phyloP scores from a whole-genome alignment of 2,888 invertebrate species.

The Helleia helle region DNA sequence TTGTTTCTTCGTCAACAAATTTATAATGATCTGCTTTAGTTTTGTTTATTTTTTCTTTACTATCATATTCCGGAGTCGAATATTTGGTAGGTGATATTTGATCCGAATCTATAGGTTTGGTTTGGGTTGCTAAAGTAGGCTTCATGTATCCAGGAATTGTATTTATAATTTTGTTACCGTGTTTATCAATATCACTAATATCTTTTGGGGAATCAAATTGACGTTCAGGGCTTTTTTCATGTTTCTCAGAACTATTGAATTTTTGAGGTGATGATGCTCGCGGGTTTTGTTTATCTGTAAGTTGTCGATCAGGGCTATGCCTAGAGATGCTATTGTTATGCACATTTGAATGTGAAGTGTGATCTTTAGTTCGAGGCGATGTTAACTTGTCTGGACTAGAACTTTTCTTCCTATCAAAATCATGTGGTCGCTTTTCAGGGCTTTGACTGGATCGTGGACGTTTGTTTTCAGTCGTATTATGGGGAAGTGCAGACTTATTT shows the following conservation, averaged over 20 bases:
- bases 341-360: slow-evolving; percentile 4
- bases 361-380: slow-evolving; percentile 15
- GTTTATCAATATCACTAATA: slow-evolving; percentile 14
- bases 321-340: background rate
- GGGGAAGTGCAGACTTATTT: slow-evolving; percentile 39
- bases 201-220: slow-evolving; percentile 15
- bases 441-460: slow-evolving; percentile 38
- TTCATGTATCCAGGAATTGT: slow-evolving; percentile 42
- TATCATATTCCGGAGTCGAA: no score
- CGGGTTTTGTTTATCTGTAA: background rate
- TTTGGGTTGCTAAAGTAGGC: slow-evolving; percentile 34
- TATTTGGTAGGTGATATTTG: no score
- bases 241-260: slow-evolving; percentile 8
- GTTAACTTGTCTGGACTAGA: slow-evolving; percentile 31
- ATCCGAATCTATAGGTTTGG: slow-evolving; percentile 19
- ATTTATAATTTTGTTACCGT: slow-evolving; percentile 26
- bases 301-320: background rate
- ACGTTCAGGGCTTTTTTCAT: slow-evolving; percentile 30
- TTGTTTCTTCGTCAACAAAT: slow-evolving; percentile 59
- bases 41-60: slow-evolving; percentile 22
- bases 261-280: background rate
- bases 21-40: slow-evolving; percentile 46
- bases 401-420: slow-evolving; percentile 25
- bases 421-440: slow-evolving; percentile 41
- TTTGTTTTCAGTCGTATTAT: slow-evolving; percentile 32